Percentiles rank a stretch among this genome's conserved stretches.
Evolutionary conservation across 2,113 vertebrate genomes (phyloP).

Genomic region (Euleptes europaea): DNA sequence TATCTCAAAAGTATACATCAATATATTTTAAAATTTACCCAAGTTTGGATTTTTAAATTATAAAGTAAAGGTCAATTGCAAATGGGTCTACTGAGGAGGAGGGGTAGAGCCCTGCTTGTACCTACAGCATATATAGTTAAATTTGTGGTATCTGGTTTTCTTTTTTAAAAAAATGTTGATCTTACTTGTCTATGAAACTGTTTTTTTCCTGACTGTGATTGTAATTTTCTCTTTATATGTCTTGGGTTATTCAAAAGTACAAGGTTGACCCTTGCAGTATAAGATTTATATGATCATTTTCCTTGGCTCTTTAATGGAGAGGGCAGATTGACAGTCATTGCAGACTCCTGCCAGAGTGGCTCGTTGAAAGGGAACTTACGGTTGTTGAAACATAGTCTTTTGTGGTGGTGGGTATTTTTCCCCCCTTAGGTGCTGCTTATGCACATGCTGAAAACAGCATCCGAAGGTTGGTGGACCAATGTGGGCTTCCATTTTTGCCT

Average conservation of each 20-base stretch:
- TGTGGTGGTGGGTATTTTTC: conserved; percentile 8
- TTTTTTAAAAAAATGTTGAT: too few species aligned
- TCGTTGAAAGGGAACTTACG: not conserved
- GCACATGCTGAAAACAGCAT: conserved; percentile 84
- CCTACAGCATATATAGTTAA: too few species aligned
- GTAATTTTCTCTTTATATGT: not conserved
- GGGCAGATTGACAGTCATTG: not conserved
- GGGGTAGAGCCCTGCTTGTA: too few species aligned
- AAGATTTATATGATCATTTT: not conserved
- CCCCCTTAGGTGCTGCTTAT: conserved; percentile 88
- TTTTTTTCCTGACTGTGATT: not conserved
- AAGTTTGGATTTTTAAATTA: not conserved
- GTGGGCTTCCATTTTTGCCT: conserved; percentile 89
- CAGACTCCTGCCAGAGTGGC: not conserved
- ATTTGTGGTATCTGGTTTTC: too few species aligned
- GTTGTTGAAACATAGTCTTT: not conserved
- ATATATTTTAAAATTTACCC: not conserved
- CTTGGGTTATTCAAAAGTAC: not conserved
- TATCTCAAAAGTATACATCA: not conserved
- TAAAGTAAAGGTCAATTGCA: not conserved
- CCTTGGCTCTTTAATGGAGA: too few species aligned
- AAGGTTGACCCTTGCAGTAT: not conserved
- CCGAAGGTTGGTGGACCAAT: conserved; percentile 82
- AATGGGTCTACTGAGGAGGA: too few species aligned
- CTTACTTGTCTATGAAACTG: not conserved